Conservation (phyloP, 2,113 vertebrate genomes). For the Thamnophis sirtalis region DNA sequence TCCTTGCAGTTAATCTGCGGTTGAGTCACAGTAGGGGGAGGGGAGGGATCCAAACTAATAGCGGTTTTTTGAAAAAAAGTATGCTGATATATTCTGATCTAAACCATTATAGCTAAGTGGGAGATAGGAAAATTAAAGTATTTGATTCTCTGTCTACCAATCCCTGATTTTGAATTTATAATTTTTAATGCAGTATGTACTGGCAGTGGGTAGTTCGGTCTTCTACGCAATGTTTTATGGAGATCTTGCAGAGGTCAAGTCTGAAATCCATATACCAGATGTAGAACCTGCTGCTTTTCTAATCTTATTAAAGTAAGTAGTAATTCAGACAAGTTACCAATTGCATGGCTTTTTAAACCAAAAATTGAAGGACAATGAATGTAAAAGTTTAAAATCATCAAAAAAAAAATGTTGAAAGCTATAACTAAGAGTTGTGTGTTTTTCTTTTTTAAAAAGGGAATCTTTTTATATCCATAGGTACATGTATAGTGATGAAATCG, state of each 20-base stretch:
- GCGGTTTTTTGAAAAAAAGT: not conserved
- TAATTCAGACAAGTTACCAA: constrained; percentile 27
- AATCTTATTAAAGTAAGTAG: constrained; percentile 93
- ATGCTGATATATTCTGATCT: not conserved
- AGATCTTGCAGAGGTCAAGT: constrained; percentile 91
- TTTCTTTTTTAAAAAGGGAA: constrained; percentile 10
- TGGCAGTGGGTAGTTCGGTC: constrained; percentile 97
- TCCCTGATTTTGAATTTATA: constrained; percentile 25
- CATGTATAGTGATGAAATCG: constrained; percentile 96
- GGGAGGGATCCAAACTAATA: not conserved
- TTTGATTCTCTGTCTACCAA: not conserved
- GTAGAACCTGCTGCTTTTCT: constrained; percentile 97
- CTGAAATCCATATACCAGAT: constrained; percentile 95
- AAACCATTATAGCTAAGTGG: not conserved
- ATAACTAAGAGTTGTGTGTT: constrained; percentile 8
- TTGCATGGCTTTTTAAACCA: not conserved
- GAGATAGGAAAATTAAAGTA: not conserved
- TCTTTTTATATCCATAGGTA: constrained; percentile 73
- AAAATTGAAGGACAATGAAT: not conserved
- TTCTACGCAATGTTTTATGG: constrained; percentile 99
- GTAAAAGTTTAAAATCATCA: not conserved
- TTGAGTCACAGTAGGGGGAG: not conserved
- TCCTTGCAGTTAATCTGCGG: not conserved
- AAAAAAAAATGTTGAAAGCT: not conserved
- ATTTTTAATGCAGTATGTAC: constrained; percentile 82